These are phyloP conservation scores for Brachypterus glaber DNA, from an alignment of 2,888 invertebrate species.

Conservation along the genomic window DNA sequence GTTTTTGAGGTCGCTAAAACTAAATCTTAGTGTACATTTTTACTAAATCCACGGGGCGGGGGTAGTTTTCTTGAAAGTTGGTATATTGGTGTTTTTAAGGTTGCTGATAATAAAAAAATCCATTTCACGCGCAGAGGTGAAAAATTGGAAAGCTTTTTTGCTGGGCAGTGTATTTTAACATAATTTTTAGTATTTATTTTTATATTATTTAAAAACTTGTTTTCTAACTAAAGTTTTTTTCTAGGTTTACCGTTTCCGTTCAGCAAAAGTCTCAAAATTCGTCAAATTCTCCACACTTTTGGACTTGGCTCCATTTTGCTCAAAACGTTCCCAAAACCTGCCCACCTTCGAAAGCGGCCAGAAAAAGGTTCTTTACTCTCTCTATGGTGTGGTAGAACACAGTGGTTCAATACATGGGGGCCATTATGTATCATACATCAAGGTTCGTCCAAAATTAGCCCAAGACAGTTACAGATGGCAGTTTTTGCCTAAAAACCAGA, in stretches of 20 bases:
- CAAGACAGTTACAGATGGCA: slow-evolving; percentile 61
- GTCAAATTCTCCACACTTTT: slow-evolving; percentile 80
- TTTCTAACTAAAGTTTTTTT: slow-evolving; percentile 6
- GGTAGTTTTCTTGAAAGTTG: no score
- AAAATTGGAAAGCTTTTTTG: no score
- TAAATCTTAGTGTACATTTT: no score
- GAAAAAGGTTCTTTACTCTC: slow-evolving; percentile 60
- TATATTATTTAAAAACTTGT: slow-evolving; percentile 5
- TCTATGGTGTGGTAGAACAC: slow-evolving; percentile 95
- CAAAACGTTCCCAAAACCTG: slow-evolving; percentile 50
- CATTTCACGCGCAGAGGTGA: no score
- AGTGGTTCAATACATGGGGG: slow-evolving; percentile 83
- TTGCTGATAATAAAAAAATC: no score
- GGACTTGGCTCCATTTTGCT: slow-evolving; percentile 87
- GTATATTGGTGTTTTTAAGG: no score
- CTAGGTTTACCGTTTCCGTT: slow-evolving; percentile 44
- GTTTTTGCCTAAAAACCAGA: slow-evolving; percentile 51
- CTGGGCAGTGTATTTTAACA: no score
- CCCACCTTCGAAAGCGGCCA: slow-evolving; percentile 41
- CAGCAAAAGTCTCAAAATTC: slow-evolving; percentile 71
- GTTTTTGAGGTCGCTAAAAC: no score
- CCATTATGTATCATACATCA: slow-evolving; percentile 92
- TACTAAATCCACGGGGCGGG: no score
- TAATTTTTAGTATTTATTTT: slow-evolving; percentile 7
- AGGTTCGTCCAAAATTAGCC: slow-evolving; percentile 59